Base-by-base conservation (phyloP, 2,797 vertebrate genomes). In the Champsocephalus esox region DNA sequence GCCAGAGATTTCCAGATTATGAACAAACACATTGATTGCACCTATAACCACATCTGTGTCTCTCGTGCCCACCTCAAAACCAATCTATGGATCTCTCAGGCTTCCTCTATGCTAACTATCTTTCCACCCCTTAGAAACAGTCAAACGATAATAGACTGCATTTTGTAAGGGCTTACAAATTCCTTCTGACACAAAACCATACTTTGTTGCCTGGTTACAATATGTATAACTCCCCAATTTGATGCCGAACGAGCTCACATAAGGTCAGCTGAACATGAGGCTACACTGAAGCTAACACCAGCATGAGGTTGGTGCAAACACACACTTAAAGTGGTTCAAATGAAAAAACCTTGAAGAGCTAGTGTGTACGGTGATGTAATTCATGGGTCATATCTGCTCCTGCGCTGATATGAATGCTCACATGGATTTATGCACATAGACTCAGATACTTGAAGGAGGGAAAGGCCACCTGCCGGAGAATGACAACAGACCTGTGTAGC, bases 401-500 rank as follows among this genome's bases (percentile, higher is more conserved):
- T 24, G 58, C 21, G 32, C 49, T 19, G 12, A 59, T 19, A 66
- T 64, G 19, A 64, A 64, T 17, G 28, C 50, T 5, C 12, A 28
- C 34, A 43, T 12, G 1, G 13, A 64, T 75, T 24, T 10, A 66
- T 4, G 9, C 64, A n/a, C 38, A 6, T 38, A 58, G 17, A 32
- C 56, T 43, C 28, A 51, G 5, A 55, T 46, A 67, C 70, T 56
- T 70, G 68, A 83, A 88, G 71, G 84, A 76, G 77, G 85, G 88
- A 93, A 92, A 92, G 86, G 79, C 88, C 90, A 93, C 92, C 89
- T 92, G 91, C 84, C 67, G 67, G 71, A 84, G 78, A 81, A 82
- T 79, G 92, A 90, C 87, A 91, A 89, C 89, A 84, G 85, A 91
- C 75, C 76, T 70, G 78, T 87, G 92, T 94, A 92, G 89, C 94